phyloP scores from a whole-genome alignment of 2,113 vertebrate genomes.

The Theristicus caerulescens region DNA sequence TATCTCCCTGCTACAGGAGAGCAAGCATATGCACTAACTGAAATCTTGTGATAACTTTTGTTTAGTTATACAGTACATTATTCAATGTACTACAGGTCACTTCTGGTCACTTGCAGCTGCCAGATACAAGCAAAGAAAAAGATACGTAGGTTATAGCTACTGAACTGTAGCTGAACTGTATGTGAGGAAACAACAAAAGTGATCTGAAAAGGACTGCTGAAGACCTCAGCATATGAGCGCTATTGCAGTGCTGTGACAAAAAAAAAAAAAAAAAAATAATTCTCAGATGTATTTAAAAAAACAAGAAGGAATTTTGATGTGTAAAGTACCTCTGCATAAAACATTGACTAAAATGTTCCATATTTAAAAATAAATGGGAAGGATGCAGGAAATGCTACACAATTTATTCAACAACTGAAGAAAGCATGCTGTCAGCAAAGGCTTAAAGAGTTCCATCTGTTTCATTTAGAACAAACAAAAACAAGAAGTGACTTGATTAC shows the following conservation, averaged over 20 bases:
- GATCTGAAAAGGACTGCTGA: neutral
- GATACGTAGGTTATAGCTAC: neutral
- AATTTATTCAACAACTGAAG: constrained; percentile 15
- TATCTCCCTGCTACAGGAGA: neutral
- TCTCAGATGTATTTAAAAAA: neutral
- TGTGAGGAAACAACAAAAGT: neutral
- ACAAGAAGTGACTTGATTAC: constrained; percentile 25
- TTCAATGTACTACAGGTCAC: neutral
- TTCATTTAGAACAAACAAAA: constrained; percentile 35
- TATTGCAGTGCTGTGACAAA: neutral
- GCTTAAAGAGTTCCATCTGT: constrained; percentile 47
- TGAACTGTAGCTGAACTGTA: neutral
- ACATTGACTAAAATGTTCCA: neutral
- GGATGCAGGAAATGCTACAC: neutral
- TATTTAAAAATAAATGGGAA: constrained; percentile 25
- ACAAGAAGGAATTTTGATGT: neutral
- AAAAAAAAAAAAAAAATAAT: neutral
- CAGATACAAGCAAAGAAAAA: neutral
- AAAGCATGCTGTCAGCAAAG: neutral
- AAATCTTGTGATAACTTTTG: neutral
- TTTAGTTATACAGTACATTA: neutral
- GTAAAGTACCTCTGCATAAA: constrained; percentile 7
- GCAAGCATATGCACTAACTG: neutral
- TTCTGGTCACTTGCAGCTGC: neutral
- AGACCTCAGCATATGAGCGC: neutral